Evolutionary conservation across 2,888 invertebrate species (phyloP), one percentile per base, ranked within the genome.

Genomic region (Meteorus colon): DNA sequence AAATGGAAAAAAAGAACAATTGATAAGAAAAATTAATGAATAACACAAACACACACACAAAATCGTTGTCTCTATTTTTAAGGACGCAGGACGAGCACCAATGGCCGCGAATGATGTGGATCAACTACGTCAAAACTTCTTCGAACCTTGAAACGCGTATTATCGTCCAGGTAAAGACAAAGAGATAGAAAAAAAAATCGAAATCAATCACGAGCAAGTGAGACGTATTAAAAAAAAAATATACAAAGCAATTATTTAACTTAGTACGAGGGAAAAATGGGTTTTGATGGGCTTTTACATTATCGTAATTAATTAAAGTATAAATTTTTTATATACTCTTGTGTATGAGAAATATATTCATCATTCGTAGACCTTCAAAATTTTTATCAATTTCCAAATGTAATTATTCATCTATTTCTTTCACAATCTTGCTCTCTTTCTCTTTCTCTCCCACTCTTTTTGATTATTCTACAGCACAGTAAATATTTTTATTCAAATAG

Each of bases 61-160:
- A 63, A 65, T 60, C 69, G 63, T 71, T 63, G 63, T 69, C 75
- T 63, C 69, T 75, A 66, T 68, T 76, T 76, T 76, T 66, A 76
- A 76, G 76, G 76, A 76, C 51, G 68, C 76, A 76, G 68, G 68
- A 68, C 73, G 67, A 67, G 62, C 76, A 76, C 60, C 72, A 62
- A 72, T 60, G 72, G 72, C 66, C 67, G 72, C 72, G 59, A 76
- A 67, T 72, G 72, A 62, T 68, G 76, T 72, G 72, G 76, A 76
- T 67, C 76, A 75, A 71, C 75, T 19, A 1, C 19, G 48, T 73
- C 51, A 48, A 68, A 24, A 16, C 48, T 59, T 45, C 76, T 73
- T 63, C 62, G 51, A 73, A 68, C 68, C 62, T 73, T 76, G 71
- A 75, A 66, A 16, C 76, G 73, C 73, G 76, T 71, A 37, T 75